Percentiles rank a stretch among this genome's conserved stretches.
Evolutionary conservation across 2,113 vertebrate genomes (phyloP).

Genomic region (Urocitellus parryii): DNA sequence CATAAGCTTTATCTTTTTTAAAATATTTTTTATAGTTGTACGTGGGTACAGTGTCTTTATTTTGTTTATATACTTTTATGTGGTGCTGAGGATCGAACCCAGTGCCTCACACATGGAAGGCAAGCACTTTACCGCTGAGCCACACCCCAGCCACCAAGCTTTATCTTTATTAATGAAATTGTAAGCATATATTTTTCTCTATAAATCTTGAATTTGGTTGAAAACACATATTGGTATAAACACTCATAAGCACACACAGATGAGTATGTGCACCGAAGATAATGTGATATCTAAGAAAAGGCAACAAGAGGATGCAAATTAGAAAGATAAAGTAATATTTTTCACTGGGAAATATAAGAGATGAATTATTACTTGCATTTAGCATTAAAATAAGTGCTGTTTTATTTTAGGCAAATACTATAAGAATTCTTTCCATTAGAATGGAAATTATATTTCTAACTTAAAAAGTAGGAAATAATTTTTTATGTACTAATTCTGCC

Average conservation of each 20-base stretch:
- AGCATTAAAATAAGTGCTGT: not conserved
- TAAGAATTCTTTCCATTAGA: constrained; percentile 47
- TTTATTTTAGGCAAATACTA: constrained; percentile 32
- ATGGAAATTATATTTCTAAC: constrained; percentile 23
- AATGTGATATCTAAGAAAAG: not conserved
- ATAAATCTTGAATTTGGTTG: not conserved
- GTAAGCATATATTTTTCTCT: not conserved
- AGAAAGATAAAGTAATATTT: not conserved
- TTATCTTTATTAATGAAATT: constrained; percentile 41
- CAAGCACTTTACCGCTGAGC: no score
- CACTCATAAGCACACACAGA: not conserved
- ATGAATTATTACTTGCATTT: not conserved
- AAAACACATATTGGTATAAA: not conserved
- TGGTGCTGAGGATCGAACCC: no score
- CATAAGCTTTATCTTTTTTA: not conserved
- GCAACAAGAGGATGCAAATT: not conserved
- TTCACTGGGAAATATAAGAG: not conserved
- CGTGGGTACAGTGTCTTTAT: no score
- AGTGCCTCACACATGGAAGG: no score
- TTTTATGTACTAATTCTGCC: not conserved
- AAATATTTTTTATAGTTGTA: no score
- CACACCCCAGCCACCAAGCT: not conserved
- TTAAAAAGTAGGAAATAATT: not conserved
- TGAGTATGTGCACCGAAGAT: not conserved
- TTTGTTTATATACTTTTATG: no score